Conservation (phyloP, 1,140 invertebrate genomes). For the Listronotus oregonensis region DNA sequence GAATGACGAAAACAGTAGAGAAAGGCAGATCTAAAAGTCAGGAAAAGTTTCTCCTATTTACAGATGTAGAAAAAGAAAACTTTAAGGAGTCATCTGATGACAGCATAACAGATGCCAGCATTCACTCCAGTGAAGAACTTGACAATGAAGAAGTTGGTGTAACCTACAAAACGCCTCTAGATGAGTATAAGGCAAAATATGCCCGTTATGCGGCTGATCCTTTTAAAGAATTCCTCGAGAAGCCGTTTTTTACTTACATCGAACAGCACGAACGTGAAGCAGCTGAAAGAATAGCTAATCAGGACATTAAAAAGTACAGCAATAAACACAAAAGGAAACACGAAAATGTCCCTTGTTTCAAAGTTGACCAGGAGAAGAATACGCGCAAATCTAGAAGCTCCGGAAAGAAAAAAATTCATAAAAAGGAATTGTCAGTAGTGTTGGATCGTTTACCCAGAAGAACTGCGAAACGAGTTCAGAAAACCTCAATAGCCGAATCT, state of each 20-base stretch:
- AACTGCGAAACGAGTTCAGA: slow-evolving; percentile 1
- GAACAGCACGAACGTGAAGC: background rate
- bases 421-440: background rate
- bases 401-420: background rate
- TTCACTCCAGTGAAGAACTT: background rate
- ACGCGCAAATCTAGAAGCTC: background rate
- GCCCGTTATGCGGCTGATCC: too few relatives aligned
- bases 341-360: slow-evolving; percentile 28
- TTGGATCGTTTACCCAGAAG: slow-evolving; percentile 14
- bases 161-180: background rate
- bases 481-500: slow-evolving; percentile 4
- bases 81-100: slow-evolving; percentile 1
- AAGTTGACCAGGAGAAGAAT: slow-evolving; percentile 27
- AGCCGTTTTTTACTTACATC: too few relatives aligned
- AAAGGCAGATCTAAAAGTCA: background rate
- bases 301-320: slow-evolving; percentile 15
- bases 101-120: background rate
- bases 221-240: too few relatives aligned
- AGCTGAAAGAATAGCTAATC: background rate
- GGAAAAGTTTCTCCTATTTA: background rate
- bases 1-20: background rate
- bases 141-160: background rate
- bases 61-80: slow-evolving; percentile 8
- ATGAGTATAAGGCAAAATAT: background rate
- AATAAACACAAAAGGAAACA: slow-evolving; percentile 29